Evolutionary conservation across 2,888 invertebrate species (phyloP), one percentile per base, ranked within the genome.

Genomic region (Pristionchus exspectatus): DNA sequence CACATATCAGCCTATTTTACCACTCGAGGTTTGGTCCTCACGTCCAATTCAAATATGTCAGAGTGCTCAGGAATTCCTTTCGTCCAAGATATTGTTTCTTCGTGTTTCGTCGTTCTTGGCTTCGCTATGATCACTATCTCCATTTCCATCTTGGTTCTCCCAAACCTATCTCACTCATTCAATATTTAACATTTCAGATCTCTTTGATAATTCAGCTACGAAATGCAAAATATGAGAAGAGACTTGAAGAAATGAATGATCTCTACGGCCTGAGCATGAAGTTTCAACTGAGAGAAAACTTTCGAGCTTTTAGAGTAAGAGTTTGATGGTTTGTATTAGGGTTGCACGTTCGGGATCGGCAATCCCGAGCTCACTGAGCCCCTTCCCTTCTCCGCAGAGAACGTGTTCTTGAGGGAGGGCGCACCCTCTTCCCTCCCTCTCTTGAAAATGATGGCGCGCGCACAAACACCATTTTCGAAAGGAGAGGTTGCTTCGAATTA

Each of bases 241-340:
- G 69, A 33, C 69, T 69, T 3, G 69, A 69, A 30, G 69, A 69
- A 4, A 30, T 33, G 44, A 77, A 38, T 44, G 74, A 77, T 24
- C 44, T 24, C 1, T 77, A 77, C 24, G 33, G 30, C 4, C 24
- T 77, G 16, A 77, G 74, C 24, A 38, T 77, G 33, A 38, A 44
- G 74, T 77, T 77, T 44, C 74, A 77, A 44, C 44, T 77, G 21
- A 77, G 44, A 77, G 74, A 77, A 24, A 77, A 77, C 44, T 77
- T 77, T 77, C 74, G 74, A 21, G 74, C 74, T 5, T 77, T 77
- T 38, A 44, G 44, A 77, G 74, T 77, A 77, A 69, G 69, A 12
- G 14, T 69, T 69, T 12, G 21, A 30, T 30, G 30, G 59, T 59
- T 12, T 30, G 30, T 30, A 30, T 2, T 16, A n/a, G n/a, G n/a